These are phyloP conservation scores for Rousettus leschenaultii DNA, from an alignment of 2,113 vertebrate species.

Conservation along the genomic window DNA sequence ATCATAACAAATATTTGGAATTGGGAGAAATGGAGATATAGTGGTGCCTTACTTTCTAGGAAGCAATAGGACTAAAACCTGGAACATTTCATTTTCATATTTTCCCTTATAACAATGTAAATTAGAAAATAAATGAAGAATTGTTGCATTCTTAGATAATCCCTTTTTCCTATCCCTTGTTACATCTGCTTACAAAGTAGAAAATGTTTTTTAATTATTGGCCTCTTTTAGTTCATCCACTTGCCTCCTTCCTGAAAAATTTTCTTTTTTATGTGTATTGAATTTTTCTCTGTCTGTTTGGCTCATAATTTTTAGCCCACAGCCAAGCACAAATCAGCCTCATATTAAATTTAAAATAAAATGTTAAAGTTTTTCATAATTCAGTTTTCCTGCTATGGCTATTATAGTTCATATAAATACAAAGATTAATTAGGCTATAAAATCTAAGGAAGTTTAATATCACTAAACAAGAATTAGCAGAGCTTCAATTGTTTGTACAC, in stretches of 20 bases:
- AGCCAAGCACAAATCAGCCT: background rate
- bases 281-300: background rate
- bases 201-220: background rate
- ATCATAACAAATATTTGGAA: background rate
- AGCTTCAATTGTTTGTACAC: background rate
- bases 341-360: background rate
- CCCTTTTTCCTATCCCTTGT: background rate
- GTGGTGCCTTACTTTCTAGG: background rate
- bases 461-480: background rate
- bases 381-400: background rate
- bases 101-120: background rate
- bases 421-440: background rate
- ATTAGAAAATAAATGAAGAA: background rate
- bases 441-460: background rate
- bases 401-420: background rate
- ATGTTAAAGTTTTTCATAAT: background rate
- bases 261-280: background rate
- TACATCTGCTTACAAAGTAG: background rate
- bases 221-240: background rate
- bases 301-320: background rate
- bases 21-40: background rate
- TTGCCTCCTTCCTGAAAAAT: background rate
- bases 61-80: background rate
- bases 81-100: background rate
- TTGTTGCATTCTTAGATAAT: background rate